Evolutionary conservation across 2,797 vertebrate genomes (phyloP).

Genomic region (Anomalospiza imberbis): DNA sequence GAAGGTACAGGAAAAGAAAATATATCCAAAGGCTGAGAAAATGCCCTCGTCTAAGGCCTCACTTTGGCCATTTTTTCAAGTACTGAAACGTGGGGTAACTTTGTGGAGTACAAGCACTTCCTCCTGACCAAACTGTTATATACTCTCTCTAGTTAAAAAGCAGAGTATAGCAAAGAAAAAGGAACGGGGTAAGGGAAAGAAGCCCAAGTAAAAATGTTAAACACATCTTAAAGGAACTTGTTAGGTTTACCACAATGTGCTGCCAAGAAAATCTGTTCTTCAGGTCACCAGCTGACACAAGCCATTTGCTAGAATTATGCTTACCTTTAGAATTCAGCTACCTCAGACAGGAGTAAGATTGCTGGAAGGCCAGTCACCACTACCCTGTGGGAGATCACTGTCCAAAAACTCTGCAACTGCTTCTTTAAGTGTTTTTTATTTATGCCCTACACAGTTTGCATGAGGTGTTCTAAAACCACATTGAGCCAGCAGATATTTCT

Average conservation of each 20-base stretch:
- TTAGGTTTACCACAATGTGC: fast-evolving
- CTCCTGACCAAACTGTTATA: neutral
- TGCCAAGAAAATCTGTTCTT: neutral
- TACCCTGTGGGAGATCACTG: neutral
- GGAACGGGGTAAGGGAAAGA: neutral
- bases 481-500: neutral
- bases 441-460: neutral
- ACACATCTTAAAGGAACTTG: neutral
- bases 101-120: neutral
- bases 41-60: neutral
- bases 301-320: neutral
- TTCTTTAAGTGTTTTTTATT: neutral
- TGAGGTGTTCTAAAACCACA: neutral
- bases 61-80: neutral
- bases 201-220: neutral
- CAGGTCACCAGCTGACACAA: neutral
- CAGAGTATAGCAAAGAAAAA: neutral
- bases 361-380: neutral
- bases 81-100: neutral
- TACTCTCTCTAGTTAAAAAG: neutral
- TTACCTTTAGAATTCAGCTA: neutral
- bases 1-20: neutral
- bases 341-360: neutral
- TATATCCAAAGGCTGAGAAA: neutral
- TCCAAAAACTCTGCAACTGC: neutral